Conservation (phyloP, 2,113 vertebrate species). For the Chaetodon trifascialis region DNA sequence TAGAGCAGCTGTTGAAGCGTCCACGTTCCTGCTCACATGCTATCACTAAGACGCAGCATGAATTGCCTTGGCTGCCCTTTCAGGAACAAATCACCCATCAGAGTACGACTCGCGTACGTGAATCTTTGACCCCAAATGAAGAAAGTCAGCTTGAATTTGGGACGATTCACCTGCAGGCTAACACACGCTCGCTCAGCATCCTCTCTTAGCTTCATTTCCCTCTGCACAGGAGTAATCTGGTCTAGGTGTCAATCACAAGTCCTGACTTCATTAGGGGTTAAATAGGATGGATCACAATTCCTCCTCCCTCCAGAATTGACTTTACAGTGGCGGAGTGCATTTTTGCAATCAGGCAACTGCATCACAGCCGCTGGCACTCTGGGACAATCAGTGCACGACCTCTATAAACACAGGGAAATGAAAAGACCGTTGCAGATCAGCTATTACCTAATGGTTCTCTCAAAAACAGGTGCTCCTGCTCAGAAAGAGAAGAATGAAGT, state of each 20-base stretch:
- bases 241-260: conserved; percentile 54
- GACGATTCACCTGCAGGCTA: conserved; percentile 40
- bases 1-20: neutral
- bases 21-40: neutral
- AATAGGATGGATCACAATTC: conserved; percentile 51
- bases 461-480: conserved; percentile 2
- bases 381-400: conserved; percentile 49
- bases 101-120: neutral
- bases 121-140: conserved; percentile 43
- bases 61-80: neutral
- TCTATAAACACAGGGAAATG: conserved; percentile 56
- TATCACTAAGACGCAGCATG: neutral
- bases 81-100: conserved; percentile 12
- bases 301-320: conserved; percentile 14
- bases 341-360: conserved; percentile 50
- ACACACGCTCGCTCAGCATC: neutral
- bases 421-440: conserved; percentile 46
- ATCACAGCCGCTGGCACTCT: conserved; percentile 38
- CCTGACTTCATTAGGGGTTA: conserved; percentile 62
- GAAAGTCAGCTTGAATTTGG: conserved; percentile 53
- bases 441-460: conserved; percentile 52
- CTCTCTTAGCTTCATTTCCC: conserved; percentile 42
- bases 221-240: conserved; percentile 28
- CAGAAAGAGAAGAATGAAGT: conserved; percentile 1
- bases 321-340: conserved; percentile 4